Percentiles rank a stretch among this genome's conserved stretches.
These are phyloP conservation scores for Drusus annulatus DNA, from an alignment of 1,140 invertebrate genomes.

Conservation along the genomic window DNA sequence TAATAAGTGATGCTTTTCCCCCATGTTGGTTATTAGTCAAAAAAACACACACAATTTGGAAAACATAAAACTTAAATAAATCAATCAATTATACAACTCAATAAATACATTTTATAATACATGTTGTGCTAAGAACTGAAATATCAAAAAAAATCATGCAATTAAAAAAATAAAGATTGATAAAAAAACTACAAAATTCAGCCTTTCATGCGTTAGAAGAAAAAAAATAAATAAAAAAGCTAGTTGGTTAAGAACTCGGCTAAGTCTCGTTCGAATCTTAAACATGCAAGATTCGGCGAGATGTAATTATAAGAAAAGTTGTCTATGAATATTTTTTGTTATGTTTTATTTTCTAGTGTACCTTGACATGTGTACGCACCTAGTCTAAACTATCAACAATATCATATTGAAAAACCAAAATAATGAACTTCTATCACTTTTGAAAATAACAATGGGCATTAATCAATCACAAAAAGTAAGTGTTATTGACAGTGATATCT, in stretches of 20 bases:
- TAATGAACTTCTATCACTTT: too few species aligned
- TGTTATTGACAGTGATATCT: background rate
- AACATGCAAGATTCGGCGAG: slow-evolving; percentile 27
- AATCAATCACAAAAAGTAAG: too few species aligned
- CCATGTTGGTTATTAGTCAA: too few species aligned
- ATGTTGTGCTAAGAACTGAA: background rate
- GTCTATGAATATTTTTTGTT: background rate
- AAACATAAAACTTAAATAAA: too few species aligned
- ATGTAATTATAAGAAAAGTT: background rate
- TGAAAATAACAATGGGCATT: too few species aligned
- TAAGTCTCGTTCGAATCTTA: slow-evolving; percentile 10
- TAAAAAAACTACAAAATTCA: slow-evolving; percentile 4
- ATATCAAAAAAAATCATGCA: background rate
- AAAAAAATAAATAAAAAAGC: slow-evolving; percentile 6
- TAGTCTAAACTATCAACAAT: background rate
- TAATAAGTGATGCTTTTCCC: too few species aligned
- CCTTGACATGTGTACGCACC: background rate
- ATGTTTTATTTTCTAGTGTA: slow-evolving; percentile 44
- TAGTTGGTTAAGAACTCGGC: background rate
- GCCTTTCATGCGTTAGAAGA: slow-evolving; percentile 8
- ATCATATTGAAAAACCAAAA: background rate
- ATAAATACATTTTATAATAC: background rate
- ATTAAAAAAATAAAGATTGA: slow-evolving; percentile 2
- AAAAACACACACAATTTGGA: too few species aligned
- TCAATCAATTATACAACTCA: background rate